Percentiles rank a stretch among this genome's conserved stretches.
Conservation (phyloP, 30 jellyfish, hydroid and myxozoan genomes). For the Hydractinia echinata region DNA sequence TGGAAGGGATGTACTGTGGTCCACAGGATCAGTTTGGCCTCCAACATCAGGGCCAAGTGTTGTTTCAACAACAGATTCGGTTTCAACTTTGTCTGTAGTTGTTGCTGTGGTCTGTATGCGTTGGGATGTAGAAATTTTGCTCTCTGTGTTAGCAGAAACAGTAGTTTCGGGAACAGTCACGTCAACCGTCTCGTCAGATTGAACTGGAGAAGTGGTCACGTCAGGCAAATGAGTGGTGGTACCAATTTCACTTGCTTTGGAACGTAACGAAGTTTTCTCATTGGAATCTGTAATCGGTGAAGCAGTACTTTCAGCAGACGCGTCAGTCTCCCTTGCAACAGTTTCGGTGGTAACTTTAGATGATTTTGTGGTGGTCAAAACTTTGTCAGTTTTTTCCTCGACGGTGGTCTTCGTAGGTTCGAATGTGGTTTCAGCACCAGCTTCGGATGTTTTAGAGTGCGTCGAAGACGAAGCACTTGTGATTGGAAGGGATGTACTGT, state of each 20-base stretch:
- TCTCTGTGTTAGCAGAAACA: background rate
- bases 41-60: too few relatives aligned
- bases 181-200: background rate
- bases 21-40: too few relatives aligned
- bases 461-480: too few relatives aligned
- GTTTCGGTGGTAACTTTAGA: conserved; percentile 15
- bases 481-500: too few relatives aligned
- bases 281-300: too few relatives aligned
- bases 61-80: too few relatives aligned
- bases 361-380: conserved; percentile 14
- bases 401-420: background rate
- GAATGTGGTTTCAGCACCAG: too few relatives aligned
- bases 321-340: conserved; percentile 6
- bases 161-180: background rate
- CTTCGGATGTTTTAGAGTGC: too few relatives aligned
- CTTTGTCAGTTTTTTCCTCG: background rate
- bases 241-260: background rate
- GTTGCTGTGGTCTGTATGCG: too few relatives aligned
- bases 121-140: too few relatives aligned
- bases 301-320: background rate
- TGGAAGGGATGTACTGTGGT: too few relatives aligned
- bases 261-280: background rate
- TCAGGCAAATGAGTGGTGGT: background rate
- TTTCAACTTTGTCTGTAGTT: too few relatives aligned
- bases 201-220: background rate